Percentiles rank a stretch among this genome's conserved stretches.
phyloP scores from a whole-genome alignment of 1,140 invertebrate species.

The Neocloeon triangulifer region DNA sequence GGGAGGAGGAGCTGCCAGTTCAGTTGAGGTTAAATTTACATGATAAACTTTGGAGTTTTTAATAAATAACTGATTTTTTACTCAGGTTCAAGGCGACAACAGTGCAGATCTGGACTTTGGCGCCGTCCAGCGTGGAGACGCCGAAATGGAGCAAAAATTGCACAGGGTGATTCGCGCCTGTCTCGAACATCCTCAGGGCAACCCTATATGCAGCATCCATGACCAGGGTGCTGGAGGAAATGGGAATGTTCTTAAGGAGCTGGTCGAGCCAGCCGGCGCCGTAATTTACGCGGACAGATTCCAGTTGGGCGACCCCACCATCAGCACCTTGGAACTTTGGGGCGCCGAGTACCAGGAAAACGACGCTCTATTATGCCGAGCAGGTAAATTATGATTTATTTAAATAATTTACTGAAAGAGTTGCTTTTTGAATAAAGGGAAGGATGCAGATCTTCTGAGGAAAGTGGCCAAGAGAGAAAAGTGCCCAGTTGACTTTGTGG shows the following conservation, averaged over 20 bases:
- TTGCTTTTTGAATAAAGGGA: too few relatives aligned
- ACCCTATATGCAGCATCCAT: constrained; percentile 86
- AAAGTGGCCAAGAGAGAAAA: constrained; percentile 65
- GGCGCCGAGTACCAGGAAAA: constrained; percentile 97
- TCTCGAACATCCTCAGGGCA: constrained; percentile 51
- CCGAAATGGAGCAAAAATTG: constrained; percentile 96
- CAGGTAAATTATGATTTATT: too few relatives aligned
- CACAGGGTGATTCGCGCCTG: constrained; percentile 85
- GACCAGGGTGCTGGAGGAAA: constrained; percentile 96
- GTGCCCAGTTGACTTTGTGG: constrained; percentile 84
- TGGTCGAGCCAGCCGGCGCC: constrained; percentile 83
- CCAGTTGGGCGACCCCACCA: constrained; percentile 81
- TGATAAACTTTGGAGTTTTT: not conserved
- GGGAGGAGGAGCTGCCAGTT: constrained; percentile 88
- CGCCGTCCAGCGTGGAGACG: constrained; percentile 91
- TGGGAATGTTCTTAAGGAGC: constrained; percentile 92
- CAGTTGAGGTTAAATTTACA: constrained; percentile 42
- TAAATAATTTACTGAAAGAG: too few relatives aligned
- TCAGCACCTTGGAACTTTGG: constrained; percentile 85
- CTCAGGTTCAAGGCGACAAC: constrained; percentile 65
- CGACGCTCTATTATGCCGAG: constrained; percentile 60
- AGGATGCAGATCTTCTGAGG: constrained; percentile 37
- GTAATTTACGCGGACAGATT: constrained; percentile 73
- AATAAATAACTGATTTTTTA: constrained; percentile 4
- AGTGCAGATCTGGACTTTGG: constrained; percentile 76